Conservation (phyloP, 35 echinoderm and acorn worm genomes). For the Apostichopus parvimensis region DNA sequence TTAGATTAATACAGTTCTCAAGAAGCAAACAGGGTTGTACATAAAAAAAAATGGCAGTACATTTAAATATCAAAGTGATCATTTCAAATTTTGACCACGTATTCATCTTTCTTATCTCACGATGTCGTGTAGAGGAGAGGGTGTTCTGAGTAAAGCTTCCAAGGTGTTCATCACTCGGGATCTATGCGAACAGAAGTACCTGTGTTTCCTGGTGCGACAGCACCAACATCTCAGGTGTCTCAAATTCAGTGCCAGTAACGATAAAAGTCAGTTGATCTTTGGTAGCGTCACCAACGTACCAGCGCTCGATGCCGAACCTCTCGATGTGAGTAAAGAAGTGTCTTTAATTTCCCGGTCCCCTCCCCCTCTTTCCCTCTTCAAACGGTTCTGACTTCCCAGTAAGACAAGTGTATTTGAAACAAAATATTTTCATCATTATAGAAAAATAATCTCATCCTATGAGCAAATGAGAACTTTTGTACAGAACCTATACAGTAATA, state of each 20-base stretch:
- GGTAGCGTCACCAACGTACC: constrained; percentile 62
- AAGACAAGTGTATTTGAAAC: too few relatives aligned
- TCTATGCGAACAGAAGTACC: constrained; percentile 83
- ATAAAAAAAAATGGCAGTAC: background rate
- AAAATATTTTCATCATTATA: background rate
- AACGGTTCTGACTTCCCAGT: too few relatives aligned
- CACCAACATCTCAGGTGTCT: constrained; percentile 72
- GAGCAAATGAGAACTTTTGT: too few relatives aligned
- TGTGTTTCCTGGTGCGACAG: constrained; percentile 74
- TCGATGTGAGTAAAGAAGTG: constrained; percentile 57
- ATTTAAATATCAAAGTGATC: too few relatives aligned
- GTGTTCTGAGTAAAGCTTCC: background rate
- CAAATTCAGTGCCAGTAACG: constrained; percentile 79
- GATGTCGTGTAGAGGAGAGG: background rate
- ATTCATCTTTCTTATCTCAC: background rate
- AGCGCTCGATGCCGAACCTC: constrained; percentile 77
- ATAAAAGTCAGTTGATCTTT: constrained; percentile 83
- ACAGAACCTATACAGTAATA: too few relatives aligned
- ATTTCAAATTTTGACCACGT: too few relatives aligned
- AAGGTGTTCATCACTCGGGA: constrained; percentile 85
- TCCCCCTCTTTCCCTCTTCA: too few relatives aligned
- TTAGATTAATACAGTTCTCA: too few relatives aligned
- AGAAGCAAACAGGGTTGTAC: too few relatives aligned
- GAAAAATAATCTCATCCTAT: too few relatives aligned
- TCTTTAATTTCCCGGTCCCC: background rate